Evolutionary conservation across 2,113 vertebrate species (phyloP), one percentile per base, ranked within the genome.

Genomic region (Himantopus leucocephalus): DNA sequence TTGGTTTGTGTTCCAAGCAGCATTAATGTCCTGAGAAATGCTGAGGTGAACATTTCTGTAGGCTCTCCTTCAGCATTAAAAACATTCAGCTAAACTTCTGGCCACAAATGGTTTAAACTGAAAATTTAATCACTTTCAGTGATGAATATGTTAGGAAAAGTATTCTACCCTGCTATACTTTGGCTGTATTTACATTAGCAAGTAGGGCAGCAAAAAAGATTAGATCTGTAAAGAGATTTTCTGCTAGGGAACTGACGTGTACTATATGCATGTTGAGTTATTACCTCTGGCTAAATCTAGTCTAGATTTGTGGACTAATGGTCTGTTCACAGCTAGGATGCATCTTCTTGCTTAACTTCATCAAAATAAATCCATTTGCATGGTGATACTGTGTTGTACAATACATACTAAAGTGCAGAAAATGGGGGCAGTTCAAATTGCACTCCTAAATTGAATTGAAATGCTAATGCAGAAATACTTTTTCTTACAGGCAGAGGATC

Each of bases 201-300:
- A 43, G 18, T 2, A 86, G 10, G 29, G 21, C 35, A 88, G 23
- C 15, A 67, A 41, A 52, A 71, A 63, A 35, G 23, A 68, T 84
- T 77, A 84, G 9, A 47, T 56, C 27, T 52, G 55, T 56, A 23
- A 77, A 34, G 41, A 66, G 39, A 78, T 82, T 85, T 93, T 80
- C 48, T 93, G 52, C 43, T 52, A 32, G 27, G 43, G 53, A 79
- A 20, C 32, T 55, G 47, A 27, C 5, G 12, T 17, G 14, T 55
- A 34, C 29, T 45, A 13, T 5, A 4, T 7, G 0, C 5, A 39
- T 8, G 5, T 26, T 8, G 0, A 8, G 15, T 47, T 74, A 85
- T 76, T 52, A 53, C 6, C 37, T 82, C 47, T 52, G 29, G 18
- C 14, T 35, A 75, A 21, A 43, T 71, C 45, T 50, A 52, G 17